Percentiles rank a stretch among this genome's conserved stretches.
phyloP scores from a whole-genome alignment of 2,888 invertebrate genomes.

The Cremastinae sp. region DNA sequence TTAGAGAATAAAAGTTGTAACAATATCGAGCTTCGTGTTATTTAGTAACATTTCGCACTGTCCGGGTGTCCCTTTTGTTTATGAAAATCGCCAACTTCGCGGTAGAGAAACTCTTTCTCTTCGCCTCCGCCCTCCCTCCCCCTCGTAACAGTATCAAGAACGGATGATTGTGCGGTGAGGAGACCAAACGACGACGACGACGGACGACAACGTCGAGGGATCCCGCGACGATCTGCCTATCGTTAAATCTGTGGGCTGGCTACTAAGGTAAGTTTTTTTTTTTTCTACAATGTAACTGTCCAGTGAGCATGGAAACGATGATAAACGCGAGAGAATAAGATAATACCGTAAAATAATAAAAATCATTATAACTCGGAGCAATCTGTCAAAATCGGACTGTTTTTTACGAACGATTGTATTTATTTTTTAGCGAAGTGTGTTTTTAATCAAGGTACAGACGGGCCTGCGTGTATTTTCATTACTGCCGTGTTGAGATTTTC shows the following conservation, averaged over 20 bases:
- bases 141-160: conserved; percentile 33
- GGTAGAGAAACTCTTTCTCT: conserved; percentile 37
- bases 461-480: too few species aligned
- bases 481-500: too few species aligned
- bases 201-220: conserved; percentile 50
- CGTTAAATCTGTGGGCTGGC: conserved; percentile 70
- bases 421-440: background rate
- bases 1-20: too few species aligned
- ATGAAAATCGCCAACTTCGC: conserved; percentile 38
- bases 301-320: background rate
- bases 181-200: conserved; percentile 36
- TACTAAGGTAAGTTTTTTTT: conserved; percentile 59
- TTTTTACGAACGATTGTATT: background rate
- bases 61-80: conserved; percentile 12
- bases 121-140: conserved; percentile 26
- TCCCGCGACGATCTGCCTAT: conserved; percentile 69
- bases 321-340: too few species aligned
- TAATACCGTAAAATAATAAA: conserved; percentile 1
- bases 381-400: conserved; percentile 4
- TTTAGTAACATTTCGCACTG: too few species aligned
- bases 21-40: too few species aligned
- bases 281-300: background rate
- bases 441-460: too few species aligned
- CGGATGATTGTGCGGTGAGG: conserved; percentile 61
- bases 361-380: background rate